Base-by-base conservation (phyloP, 2,888 invertebrate species). In the Synanthedon andrenaeformis region DNA sequence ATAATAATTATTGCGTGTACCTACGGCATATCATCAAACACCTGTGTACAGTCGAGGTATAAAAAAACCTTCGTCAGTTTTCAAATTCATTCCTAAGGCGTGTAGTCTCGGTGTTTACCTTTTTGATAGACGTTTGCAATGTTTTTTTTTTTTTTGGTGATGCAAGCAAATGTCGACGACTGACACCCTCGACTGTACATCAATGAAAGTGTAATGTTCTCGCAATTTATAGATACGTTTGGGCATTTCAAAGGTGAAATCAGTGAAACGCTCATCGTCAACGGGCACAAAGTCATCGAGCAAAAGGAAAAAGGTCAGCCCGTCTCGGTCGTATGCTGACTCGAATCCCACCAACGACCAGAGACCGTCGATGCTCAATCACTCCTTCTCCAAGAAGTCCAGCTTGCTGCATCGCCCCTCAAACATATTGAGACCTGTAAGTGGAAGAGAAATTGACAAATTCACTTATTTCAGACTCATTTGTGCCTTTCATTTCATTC, bases 341-440 rank as follows among this genome's bases (percentile, higher is more conserved):
- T 63, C 79, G 1, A 84, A 84, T 50, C 70, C 84, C 59, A 72
- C 81, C 52, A 79, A 82, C 64, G 89, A 90, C 64, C 35, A 35
- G 10, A 85, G 84, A 74, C 89, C 90, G 0, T 85, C 91, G 0
- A 88, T 90, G 74, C 75, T 91, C 69, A 89, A 90, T 62, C 87
- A 86, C 58, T 88, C 88, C 6, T 89, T 88, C 78, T 81, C 83
- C 55, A 89, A 88, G 77, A 83, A 87, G 61, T 86, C 89, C 55
- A 89, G 87, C 55, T 64, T 94, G 63, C 80, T 93, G 61, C 91
- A 93, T 64, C 89, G 93, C 59, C 93, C 93, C 0, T 89, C 92
- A 10, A 90, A 91, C 65, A 89, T 92, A 55, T 79, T 90, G 62
- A 88, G 91, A 82, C 92, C 93, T 63, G 93, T 93, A 79, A 92